A percentile compares a stretch with the other conserved stretches of the same genome.
Conservation (phyloP, 2,113 vertebrate species). For the Barbus barbus region DNA sequence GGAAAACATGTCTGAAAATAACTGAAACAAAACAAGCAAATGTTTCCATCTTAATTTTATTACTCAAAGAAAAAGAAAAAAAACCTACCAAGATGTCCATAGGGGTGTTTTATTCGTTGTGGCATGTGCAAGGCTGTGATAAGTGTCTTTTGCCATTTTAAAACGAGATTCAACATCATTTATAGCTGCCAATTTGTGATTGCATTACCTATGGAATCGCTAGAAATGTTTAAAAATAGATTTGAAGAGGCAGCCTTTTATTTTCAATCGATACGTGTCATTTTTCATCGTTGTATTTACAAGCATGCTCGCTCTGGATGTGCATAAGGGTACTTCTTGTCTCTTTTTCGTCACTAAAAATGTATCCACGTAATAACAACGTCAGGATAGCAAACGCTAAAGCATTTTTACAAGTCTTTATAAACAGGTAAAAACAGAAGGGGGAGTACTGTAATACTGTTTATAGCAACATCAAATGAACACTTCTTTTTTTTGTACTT, state of each 20-base stretch:
- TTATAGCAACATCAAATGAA: slow-evolving; percentile 86
- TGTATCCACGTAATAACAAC: slow-evolving; percentile 64
- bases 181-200: slow-evolving; percentile 58
- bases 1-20: not conserved
- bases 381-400: slow-evolving; percentile 64
- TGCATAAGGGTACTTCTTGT: slow-evolving; percentile 59
- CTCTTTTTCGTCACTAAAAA: slow-evolving; percentile 61
- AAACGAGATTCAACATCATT: slow-evolving; percentile 58
- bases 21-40: slow-evolving; percentile 6
- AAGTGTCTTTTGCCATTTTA: slow-evolving; percentile 55
- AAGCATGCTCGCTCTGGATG: slow-evolving; percentile 65
- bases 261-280: slow-evolving; percentile 51
- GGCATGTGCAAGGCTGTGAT: slow-evolving; percentile 59
- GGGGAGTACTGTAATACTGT: slow-evolving; percentile 83
- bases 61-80: slow-evolving; percentile 36
- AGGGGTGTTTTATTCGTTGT: slow-evolving; percentile 60
- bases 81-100: slow-evolving; percentile 56
- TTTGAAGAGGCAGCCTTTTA: slow-evolving; percentile 53
- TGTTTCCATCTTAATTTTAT: slow-evolving; percentile 57
- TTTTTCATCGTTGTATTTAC: slow-evolving; percentile 60
- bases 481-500: slow-evolving; percentile 53
- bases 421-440: slow-evolving; percentile 73
- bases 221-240: slow-evolving; percentile 61
- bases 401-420: slow-evolving; percentile 64
- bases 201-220: slow-evolving; percentile 39